Evolutionary conservation across 2,888 invertebrate species (phyloP).

Genomic region (Thymelicus lineola): DNA sequence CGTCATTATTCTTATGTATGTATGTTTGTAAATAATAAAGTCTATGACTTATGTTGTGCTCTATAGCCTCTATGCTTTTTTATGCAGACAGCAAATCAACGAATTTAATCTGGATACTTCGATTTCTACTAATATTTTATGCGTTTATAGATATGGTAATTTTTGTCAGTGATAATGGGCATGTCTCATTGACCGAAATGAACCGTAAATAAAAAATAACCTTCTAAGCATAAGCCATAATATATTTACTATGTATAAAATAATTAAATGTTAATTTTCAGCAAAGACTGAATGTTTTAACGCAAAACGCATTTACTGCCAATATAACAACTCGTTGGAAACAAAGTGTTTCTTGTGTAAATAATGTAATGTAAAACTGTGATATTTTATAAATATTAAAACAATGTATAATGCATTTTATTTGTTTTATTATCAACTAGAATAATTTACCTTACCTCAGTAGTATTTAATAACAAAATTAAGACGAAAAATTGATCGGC

Average conservation of each 20-base stretch:
- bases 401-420: constrained; percentile 14
- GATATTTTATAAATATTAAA: constrained; percentile 55
- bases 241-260: neutral
- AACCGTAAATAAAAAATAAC: neutral
- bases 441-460: neutral
- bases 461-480: neutral
- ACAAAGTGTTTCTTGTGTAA: constrained; percentile 51
- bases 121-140: constrained; percentile 2
- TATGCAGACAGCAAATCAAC: constrained; percentile 17
- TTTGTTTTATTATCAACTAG: neutral
- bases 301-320: constrained; percentile 43
- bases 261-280: constrained; percentile 27
- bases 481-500: too few relatives aligned
- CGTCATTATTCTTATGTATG: neutral
- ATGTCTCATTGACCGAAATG: constrained; percentile 6
- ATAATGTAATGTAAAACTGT: constrained; percentile 70
- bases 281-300: constrained; percentile 47
- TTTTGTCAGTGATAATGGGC: neutral
- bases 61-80: constrained; percentile 16
- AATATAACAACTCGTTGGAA: constrained; percentile 24
- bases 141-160: constrained; percentile 6
- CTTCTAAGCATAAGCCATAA: constrained; percentile 15
- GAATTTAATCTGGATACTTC: constrained; percentile 31
- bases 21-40: constrained; percentile 31
- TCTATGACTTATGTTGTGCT: constrained; percentile 11